Percentiles rank a stretch among this genome's conserved stretches.
phyloP scores from a whole-genome alignment of 2,888 invertebrate species.

The Meganola albula region DNA sequence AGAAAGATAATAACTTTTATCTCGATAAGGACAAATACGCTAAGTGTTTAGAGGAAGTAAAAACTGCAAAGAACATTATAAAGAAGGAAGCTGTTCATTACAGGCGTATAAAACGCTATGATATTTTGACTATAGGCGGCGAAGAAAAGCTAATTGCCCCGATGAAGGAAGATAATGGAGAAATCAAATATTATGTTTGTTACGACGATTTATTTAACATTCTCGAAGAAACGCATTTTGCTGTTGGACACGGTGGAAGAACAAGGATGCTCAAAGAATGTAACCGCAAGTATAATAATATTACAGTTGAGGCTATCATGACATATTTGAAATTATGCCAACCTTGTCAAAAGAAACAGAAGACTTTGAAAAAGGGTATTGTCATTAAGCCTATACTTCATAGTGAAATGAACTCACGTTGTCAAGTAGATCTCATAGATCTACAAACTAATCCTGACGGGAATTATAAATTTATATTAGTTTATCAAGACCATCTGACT shows the following conservation, averaged over 20 bases:
- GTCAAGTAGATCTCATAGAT: slow-evolving; percentile 47
- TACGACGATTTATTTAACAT: slow-evolving; percentile 8
- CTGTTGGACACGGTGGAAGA: slow-evolving; percentile 34
- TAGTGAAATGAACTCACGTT: slow-evolving; percentile 31
- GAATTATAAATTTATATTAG: slow-evolving; percentile 40
- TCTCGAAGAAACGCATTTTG: slow-evolving; percentile 28
- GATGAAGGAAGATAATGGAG: not conserved
- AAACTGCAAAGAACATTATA: too few relatives aligned
- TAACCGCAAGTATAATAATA: too few relatives aligned
- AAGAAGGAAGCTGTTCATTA: too few relatives aligned
- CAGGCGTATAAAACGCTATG: slow-evolving; percentile 24
- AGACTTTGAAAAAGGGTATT: slow-evolving; percentile 32
- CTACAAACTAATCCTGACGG: slow-evolving; percentile 37
- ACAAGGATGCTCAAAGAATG: slow-evolving; percentile 29
- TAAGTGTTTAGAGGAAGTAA: too few relatives aligned
- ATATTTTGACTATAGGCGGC: slow-evolving; percentile 10
- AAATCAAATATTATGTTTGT: slow-evolving; percentile 2
- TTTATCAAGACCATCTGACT: slow-evolving; percentile 47
- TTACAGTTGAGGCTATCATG: too few relatives aligned
- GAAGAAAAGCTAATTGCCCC: slow-evolving; percentile 7
- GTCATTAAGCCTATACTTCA: slow-evolving; percentile 29
- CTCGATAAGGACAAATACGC: too few relatives aligned
- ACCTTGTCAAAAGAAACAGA: slow-evolving; percentile 23
- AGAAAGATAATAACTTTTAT: too few relatives aligned
- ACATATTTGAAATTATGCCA: too few relatives aligned